phyloP scores from a whole-genome alignment of 2,888 invertebrate species.

The Pollenia amentaria region DNA sequence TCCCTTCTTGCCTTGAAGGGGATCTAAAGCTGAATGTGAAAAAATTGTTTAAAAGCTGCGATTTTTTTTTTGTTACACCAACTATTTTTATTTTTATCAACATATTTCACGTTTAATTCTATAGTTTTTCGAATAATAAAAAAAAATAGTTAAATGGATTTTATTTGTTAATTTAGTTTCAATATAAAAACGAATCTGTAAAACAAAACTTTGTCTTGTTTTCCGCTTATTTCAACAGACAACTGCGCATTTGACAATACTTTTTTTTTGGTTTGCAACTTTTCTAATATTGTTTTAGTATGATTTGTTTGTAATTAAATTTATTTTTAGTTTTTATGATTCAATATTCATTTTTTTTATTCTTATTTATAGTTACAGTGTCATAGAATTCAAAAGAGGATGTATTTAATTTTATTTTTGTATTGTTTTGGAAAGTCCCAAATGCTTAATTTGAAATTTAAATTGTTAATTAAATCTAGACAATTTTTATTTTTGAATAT shows the following conservation, averaged over 20 bases:
- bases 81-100: slow-evolving; percentile 15
- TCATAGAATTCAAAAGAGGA: slow-evolving; percentile 45
- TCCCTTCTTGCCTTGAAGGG: neutral
- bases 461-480: slow-evolving; percentile 7
- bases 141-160: slow-evolving; percentile 60
- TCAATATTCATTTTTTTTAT: slow-evolving; percentile 16
- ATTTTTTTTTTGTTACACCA: slow-evolving; percentile 1
- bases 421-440: slow-evolving; percentile 27
- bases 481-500: neutral
- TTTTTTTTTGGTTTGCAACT: neutral
- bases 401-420: slow-evolving; percentile 5
- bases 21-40: neutral
- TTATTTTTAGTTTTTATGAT: slow-evolving; percentile 55
- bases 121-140: slow-evolving; percentile 25
- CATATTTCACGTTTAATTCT: slow-evolving; percentile 54
- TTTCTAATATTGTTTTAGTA: neutral
- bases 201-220: slow-evolving; percentile 38
- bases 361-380: neutral
- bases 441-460: slow-evolving; percentile 8
- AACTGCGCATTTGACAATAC: slow-evolving; percentile 62
- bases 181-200: slow-evolving; percentile 8
- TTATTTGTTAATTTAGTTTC: slow-evolving; percentile 59
- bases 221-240: neutral
- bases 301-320: slow-evolving; percentile 50
- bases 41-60: neutral